Conservation (phyloP, 2,113 vertebrate species). For the Hymenochirus boettgeri region DNA sequence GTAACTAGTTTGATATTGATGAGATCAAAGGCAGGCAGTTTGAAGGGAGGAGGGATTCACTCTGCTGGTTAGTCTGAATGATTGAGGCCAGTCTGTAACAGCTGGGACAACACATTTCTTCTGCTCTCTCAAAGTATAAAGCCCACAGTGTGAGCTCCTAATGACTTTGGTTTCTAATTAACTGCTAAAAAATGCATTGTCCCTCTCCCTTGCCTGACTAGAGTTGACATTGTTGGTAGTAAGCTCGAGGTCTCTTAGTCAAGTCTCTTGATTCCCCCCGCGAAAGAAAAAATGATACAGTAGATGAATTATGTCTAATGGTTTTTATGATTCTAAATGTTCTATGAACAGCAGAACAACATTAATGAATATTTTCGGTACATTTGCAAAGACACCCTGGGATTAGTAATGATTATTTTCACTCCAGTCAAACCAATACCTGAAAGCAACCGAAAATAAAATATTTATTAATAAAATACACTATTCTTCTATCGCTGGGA, state of each 20-base stretch:
- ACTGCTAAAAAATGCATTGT: conserved; percentile 37
- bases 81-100: conserved; percentile 59
- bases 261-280: conserved; percentile 27
- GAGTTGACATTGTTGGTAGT: conserved; percentile 35
- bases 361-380: too few species aligned
- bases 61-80: conserved; percentile 51
- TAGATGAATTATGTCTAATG: neutral
- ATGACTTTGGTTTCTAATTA: conserved; percentile 60
- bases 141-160: conserved; percentile 55
- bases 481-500: too few species aligned
- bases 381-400: too few species aligned
- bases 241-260: conserved; percentile 37
- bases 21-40: conserved; percentile 67
- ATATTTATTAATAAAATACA: too few species aligned
- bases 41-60: conserved; percentile 68
- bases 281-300: conserved; percentile 35
- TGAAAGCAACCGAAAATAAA: too few species aligned
- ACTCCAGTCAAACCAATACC: too few species aligned
- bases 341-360: neutral
- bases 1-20: conserved; percentile 54
- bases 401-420: too few species aligned
- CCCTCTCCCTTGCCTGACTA: conserved; percentile 14
- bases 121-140: conserved; percentile 57
- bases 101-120: conserved; percentile 62
- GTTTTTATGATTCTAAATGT: too few species aligned